These are phyloP conservation scores for Anas bernieri DNA, from an alignment of 2,797 vertebrate species.

Conservation along the genomic window DNA sequence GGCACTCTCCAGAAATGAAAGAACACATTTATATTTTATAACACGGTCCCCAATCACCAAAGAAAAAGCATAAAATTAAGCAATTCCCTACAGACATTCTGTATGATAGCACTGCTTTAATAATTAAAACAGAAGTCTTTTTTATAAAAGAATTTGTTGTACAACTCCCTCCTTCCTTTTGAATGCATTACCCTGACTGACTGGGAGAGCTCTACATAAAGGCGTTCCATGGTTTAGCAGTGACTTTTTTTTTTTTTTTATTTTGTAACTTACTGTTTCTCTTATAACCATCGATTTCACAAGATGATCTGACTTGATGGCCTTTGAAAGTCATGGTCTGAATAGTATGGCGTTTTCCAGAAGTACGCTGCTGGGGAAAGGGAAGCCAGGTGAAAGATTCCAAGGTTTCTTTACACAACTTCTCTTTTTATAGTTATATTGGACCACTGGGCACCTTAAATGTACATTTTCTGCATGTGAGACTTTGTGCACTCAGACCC, in stretches of 20 bases:
- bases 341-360: neutral
- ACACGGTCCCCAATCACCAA: conserved; percentile 14
- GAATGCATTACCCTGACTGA: neutral
- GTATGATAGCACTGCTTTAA: conserved; percentile 55
- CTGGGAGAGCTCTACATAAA: neutral
- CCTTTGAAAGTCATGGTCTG: neutral
- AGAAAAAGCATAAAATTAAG: conserved; percentile 68
- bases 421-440: neutral
- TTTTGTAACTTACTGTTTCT: neutral
- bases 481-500: conserved; percentile 6
- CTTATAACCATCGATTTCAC: neutral
- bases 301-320: neutral
- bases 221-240: neutral
- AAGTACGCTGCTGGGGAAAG: neutral
- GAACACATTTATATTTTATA: conserved; percentile 70
- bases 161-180: neutral
- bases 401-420: neutral
- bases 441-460: conserved; percentile 1
- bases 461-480: neutral
- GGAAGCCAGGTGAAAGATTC: neutral
- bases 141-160: neutral
- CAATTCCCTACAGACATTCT: conserved; percentile 36
- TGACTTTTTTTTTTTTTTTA: neutral
- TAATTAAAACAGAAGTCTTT: conserved; percentile 66
- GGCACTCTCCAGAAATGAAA: conserved; percentile 57